Evolutionary conservation across 2,113 vertebrate species (phyloP), one percentile per base, ranked within the genome.

Genomic region (Prionailurus viverrinus): DNA sequence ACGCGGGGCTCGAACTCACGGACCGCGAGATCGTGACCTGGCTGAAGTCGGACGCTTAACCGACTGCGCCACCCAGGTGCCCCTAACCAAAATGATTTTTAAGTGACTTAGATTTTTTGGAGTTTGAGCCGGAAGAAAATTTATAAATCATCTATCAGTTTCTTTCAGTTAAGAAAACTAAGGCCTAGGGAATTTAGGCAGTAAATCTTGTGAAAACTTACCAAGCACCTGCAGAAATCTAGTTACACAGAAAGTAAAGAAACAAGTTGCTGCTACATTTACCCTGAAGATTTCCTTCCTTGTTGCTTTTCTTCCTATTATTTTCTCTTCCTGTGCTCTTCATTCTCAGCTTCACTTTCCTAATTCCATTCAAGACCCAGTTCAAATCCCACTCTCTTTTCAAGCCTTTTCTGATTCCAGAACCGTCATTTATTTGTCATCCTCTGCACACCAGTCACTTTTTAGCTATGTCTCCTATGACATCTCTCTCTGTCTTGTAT

Each of bases 241-340:
- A 48, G 19, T 68, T 65, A 80, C 41, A 66, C 15, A 53, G 66
- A n/a, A 78, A 87, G 11, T 33, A 36, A 94, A 80, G 69, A 69
- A 69, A 61, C 11, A 2, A 27, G 5, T 13, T 61, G 2, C 29
- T 65, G 4, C 55, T 66, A 12, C 0, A 33, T 73, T 85, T 61
- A 15, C 45, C 4, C 23, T 53, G 33, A 73, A 65, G 12, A 36
- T 91, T 93, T 95, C 71, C 29, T 66, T 81, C 13, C 8, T 31
- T 36, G 2, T 53, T 39, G 16, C 5, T 18, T 74, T 53, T 76
- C 18, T 58, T 27, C 31, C 2, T 53, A 13, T 18, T 39, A 21
- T 61, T 91, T 91, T 97, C 4, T 80, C 51, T 18, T 90, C 33
- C 55, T 88, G 81, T 66, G 36, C 55, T 73, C 29, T 91, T 58